Evolutionary conservation across 2,797 vertebrate species (phyloP).

Genomic region (Neosalanx taihuensis): DNA sequence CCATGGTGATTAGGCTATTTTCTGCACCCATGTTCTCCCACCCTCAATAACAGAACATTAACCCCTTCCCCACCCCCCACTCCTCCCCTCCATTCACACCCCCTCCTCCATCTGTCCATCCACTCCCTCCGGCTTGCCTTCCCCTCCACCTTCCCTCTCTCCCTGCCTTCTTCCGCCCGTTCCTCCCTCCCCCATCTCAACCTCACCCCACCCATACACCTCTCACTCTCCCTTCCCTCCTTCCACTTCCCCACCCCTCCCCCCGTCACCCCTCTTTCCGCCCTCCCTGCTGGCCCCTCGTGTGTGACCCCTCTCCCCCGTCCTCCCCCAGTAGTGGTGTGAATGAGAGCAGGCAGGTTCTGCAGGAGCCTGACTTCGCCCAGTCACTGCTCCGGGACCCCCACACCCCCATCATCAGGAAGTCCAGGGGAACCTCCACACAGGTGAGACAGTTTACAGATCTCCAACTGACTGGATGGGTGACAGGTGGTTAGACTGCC

Average conservation of each 20-base stretch:
- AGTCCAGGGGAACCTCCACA: conserved; percentile 95
- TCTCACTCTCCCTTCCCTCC: neutral
- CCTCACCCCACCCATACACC: no score
- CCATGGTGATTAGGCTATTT: conserved; percentile 22
- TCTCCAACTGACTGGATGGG: no score
- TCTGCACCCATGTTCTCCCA: conserved; percentile 23
- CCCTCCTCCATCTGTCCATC: neutral
- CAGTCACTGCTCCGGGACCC: conserved; percentile 93
- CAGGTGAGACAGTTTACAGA: conserved; percentile 64
- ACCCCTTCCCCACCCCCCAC: conserved; percentile 16
- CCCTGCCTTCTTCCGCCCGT: neutral
- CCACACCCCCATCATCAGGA: conserved; percentile 90
- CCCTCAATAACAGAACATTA: conserved; percentile 23
- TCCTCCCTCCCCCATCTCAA: neutral
- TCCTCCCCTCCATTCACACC: conserved; percentile 17
- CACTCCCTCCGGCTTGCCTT: neutral
- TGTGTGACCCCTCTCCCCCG: neutral
- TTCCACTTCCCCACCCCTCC: neutral
- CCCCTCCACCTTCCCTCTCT: neutral
- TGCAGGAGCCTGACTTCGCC: conserved; percentile 93
- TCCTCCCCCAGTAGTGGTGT: conserved; percentile 75
- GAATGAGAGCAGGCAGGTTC: conserved; percentile 93
- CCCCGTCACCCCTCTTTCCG: neutral
- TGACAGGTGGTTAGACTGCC: no score
- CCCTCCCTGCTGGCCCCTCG: neutral